Percentiles rank a stretch among this genome's conserved stretches.
These are phyloP conservation scores for Pangasius macronema DNA, from an alignment of 2,797 vertebrate species.

Conservation along the genomic window DNA sequence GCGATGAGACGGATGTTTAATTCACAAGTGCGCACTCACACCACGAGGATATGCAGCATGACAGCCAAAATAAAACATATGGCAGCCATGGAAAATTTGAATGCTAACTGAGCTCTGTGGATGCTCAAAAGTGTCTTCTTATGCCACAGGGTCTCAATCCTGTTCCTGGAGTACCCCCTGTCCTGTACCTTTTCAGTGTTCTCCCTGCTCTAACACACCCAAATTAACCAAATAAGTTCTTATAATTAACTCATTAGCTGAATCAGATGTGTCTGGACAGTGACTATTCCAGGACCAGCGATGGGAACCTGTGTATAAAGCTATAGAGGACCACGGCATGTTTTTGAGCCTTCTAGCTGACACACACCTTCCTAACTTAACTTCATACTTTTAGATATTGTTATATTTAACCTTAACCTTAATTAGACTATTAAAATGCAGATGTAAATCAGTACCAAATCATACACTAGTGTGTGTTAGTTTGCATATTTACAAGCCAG, in stretches of 20 bases:
- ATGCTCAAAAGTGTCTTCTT: not conserved
- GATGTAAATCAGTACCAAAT: constrained; percentile 35
- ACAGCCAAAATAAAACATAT: not conserved
- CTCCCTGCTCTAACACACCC: not conserved
- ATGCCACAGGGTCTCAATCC: not conserved
- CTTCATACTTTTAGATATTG: not conserved
- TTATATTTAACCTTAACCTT: not conserved
- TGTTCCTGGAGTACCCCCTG: not conserved
- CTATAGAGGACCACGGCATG: not conserved
- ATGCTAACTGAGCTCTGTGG: not conserved
- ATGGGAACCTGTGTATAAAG: not conserved
- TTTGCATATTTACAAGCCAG: constrained; percentile 37
- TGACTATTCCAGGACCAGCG: not conserved
- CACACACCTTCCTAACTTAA: not conserved
- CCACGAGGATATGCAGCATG: not conserved
- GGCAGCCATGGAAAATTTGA: not conserved
- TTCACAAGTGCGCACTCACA: constrained; percentile 58
- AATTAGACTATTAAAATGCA: constrained; percentile 9
- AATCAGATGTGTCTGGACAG: not conserved
- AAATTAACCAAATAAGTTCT: not conserved
- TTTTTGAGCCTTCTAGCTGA: not conserved
- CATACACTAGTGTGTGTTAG: constrained; percentile 28
- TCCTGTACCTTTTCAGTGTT: not conserved
- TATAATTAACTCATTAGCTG: not conserved
- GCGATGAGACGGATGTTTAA: constrained; percentile 52